phyloP scores from a whole-genome alignment of 2,888 invertebrate genomes.

The Rotaria magnacalcarata region DNA sequence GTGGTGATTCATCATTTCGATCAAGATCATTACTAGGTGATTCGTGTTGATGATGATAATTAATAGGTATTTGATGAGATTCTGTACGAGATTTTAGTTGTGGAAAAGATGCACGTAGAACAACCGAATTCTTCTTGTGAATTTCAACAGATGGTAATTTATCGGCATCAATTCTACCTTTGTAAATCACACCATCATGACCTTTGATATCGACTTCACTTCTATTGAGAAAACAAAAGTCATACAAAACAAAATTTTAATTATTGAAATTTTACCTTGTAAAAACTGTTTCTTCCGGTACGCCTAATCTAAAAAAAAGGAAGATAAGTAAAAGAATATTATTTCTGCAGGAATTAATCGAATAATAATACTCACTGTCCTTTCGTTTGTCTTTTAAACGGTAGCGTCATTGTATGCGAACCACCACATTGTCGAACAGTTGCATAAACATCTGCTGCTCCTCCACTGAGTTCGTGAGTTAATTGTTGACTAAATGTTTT shows the following conservation, averaged over 20 bases:
- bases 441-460: slow-evolving; percentile 51
- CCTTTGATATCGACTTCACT: slow-evolving; percentile 52
- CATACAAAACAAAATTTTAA: too few relatives aligned
- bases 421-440: slow-evolving; percentile 57
- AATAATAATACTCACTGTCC: slow-evolving; percentile 47
- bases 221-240: not conserved
- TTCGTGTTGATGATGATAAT: not conserved
- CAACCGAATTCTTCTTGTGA: not conserved
- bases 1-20: not conserved
- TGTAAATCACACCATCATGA: slow-evolving; percentile 58
- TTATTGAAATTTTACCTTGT: not conserved
- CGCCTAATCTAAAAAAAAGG: not conserved
- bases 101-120: not conserved
- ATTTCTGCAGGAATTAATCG: not conserved
- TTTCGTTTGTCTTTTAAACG: slow-evolving; percentile 54
- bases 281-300: slow-evolving; percentile 2
- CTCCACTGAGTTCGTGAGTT: not conserved
- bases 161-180: slow-evolving; percentile 49
- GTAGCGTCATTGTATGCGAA: slow-evolving; percentile 56
- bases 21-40: not conserved
- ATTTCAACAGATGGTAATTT: not conserved
- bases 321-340: not conserved
- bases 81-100: not conserved
- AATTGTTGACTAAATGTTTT: slow-evolving; percentile 23
- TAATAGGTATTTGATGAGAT: not conserved